Conservation (phyloP, 1,140 invertebrate genomes). For the Penaeus indicus region DNA sequence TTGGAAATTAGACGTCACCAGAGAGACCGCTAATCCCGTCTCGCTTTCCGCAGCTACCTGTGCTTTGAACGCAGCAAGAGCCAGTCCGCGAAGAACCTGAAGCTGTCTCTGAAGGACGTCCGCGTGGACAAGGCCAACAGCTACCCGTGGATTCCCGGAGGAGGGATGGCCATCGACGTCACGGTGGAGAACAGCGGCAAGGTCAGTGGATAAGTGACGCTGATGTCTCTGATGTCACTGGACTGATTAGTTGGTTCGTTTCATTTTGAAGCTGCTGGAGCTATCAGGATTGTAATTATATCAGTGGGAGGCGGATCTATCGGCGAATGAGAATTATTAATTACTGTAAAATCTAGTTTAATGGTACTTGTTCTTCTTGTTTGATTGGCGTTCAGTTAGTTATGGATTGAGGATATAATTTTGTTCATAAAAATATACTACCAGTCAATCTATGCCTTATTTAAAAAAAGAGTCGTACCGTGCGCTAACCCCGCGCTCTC, state of each 20-base stretch:
- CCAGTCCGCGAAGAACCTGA: constrained; percentile 71
- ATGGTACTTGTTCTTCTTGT: background rate
- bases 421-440: too few species aligned
- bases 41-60: constrained; percentile 70
- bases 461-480: too few species aligned
- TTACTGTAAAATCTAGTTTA: background rate
- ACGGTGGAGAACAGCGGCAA: constrained; percentile 69
- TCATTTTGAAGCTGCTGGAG: too few species aligned
- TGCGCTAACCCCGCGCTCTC: background rate
- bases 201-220: constrained; percentile 63
- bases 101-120: constrained; percentile 70
- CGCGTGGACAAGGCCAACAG: constrained; percentile 72
- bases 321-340: background rate
- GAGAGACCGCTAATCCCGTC: too few species aligned
- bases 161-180: constrained; percentile 72
- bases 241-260: background rate
- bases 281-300: too few species aligned
- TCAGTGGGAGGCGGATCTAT: too few species aligned
- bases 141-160: constrained; percentile 71
- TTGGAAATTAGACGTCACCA: too few species aligned
- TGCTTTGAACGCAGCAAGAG: constrained; percentile 72
- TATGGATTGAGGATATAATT: too few species aligned
- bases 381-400: too few species aligned
- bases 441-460: too few species aligned
- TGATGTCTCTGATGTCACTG: background rate